phyloP scores from a whole-genome alignment of 92 coral and sea anemone genomes.

The Scolanthus callimorphus region DNA sequence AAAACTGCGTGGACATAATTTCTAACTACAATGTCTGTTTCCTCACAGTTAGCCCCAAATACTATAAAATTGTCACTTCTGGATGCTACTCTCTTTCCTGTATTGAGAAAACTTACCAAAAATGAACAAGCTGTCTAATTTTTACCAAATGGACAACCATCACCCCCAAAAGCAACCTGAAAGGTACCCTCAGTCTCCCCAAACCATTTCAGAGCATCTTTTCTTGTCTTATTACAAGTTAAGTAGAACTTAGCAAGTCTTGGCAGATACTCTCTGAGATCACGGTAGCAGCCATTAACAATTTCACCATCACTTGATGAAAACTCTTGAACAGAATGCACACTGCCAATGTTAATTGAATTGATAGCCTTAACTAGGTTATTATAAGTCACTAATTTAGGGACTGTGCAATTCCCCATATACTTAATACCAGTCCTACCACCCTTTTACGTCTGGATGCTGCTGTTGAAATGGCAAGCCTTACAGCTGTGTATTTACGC shows the following conservation, averaged over 20 bases:
- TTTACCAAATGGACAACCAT: no score
- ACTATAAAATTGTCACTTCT: slow-evolving; percentile 56
- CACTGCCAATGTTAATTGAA: no score
- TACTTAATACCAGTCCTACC: no score
- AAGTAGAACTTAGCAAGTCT: no score
- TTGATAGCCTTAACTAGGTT: no score
- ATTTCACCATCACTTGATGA: slow-evolving; percentile 38
- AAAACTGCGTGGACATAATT: slow-evolving; percentile 44
- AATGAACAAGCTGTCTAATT: slow-evolving; percentile 65
- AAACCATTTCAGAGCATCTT: slow-evolving; percentile 71
- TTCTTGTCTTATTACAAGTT: slow-evolving; percentile 21
- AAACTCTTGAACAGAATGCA: slow-evolving; percentile 35
- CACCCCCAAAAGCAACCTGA: slow-evolving; percentile 64
- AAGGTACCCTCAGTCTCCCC: slow-evolving; percentile 65
- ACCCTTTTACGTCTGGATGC: no score
- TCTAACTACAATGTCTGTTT: slow-evolving; percentile 45
- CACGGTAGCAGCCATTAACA: slow-evolving; percentile 55
- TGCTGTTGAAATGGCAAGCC: slow-evolving; percentile 41
- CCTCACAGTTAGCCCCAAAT: slow-evolving; percentile 72
- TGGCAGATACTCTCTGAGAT: no score
- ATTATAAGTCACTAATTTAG: no score
- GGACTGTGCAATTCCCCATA: no score
- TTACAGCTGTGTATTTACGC: slow-evolving; percentile 53
- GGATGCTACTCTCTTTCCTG: slow-evolving; percentile 71
- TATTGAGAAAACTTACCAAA: slow-evolving; percentile 53